A percentile compares a stretch with the other conserved stretches of the same genome.
phyloP scores from a whole-genome alignment of 1,140 invertebrate species.

The Scaptomyza pallida region DNA sequence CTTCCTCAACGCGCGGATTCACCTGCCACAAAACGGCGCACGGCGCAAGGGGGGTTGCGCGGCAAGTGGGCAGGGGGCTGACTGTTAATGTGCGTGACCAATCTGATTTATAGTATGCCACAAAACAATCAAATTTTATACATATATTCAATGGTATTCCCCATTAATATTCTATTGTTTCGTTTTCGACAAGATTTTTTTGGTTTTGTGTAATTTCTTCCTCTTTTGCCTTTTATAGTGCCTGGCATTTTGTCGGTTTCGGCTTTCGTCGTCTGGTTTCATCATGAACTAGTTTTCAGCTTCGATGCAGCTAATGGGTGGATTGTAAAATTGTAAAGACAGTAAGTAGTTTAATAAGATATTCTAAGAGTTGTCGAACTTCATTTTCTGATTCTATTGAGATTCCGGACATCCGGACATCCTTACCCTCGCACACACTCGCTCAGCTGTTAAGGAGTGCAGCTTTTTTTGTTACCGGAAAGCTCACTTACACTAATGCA shows the following conservation, averaged over 20 bases:
- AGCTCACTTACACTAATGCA: conserved; percentile 1
- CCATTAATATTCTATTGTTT: conserved; percentile 6
- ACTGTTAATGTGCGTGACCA: conserved; percentile 55
- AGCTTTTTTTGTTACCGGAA: conserved; percentile 7
- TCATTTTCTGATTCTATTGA: too few species aligned
- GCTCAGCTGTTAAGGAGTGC: too few species aligned
- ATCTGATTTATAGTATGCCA: conserved; percentile 69
- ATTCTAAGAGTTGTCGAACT: too few species aligned
- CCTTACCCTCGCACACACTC: too few species aligned
- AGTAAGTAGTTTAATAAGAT: too few species aligned
- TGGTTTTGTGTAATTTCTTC: neutral
- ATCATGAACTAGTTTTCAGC: conserved; percentile 65
- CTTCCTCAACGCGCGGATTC: neutral
- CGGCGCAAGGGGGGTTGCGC: neutral
- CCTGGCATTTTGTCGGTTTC: conserved; percentile 52
- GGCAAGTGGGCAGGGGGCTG: conserved; percentile 1
- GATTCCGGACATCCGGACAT: too few species aligned
- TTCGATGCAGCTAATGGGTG: conserved; percentile 5
- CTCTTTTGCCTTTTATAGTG: conserved; percentile 12
- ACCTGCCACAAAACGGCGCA: neutral
- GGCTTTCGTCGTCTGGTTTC: conserved; percentile 41
- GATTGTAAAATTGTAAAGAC: conserved; percentile 27
- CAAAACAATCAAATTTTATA: conserved; percentile 79
- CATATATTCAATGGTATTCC: conserved; percentile 62
- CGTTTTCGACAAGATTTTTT: neutral